Conservation (phyloP, 2,113 vertebrate genomes). For the Microcebus griseorufus region DNA sequence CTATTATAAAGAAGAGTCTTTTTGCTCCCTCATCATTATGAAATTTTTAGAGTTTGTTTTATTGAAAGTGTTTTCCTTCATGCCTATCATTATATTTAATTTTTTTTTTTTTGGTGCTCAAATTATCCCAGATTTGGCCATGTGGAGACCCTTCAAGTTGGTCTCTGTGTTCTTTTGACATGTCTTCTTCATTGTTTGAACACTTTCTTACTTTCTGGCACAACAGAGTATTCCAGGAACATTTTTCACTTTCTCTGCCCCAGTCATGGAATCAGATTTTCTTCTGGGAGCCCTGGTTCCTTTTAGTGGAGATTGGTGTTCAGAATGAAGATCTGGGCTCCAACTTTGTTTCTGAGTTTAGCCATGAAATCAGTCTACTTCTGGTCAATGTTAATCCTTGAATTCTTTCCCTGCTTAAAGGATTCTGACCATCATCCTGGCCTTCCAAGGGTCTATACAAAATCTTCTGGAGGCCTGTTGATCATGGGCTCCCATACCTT, state of each 20-base stretch:
- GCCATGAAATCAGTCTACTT: neutral
- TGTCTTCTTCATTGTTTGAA: neutral
- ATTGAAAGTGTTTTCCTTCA: neutral
- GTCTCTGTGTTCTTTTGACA: neutral
- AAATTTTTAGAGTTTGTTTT: neutral
- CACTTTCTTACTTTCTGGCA: neutral
- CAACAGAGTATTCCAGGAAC: neutral
- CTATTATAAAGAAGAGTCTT: neutral
- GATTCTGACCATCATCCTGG: too few relatives aligned
- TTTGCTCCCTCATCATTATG: neutral
- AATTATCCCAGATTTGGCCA: neutral
- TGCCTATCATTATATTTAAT: neutral
- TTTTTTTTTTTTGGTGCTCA: neutral
- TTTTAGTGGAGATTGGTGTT: neutral
- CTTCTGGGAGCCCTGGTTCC: neutral
- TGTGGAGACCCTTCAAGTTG: neutral
- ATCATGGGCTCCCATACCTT: neutral
- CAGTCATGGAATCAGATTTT: neutral
- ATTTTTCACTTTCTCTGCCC: neutral
- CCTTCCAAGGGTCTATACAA: neutral
- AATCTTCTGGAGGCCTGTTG: neutral
- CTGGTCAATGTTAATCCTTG: neutral
- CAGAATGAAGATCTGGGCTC: neutral
- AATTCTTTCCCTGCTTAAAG: neutral
- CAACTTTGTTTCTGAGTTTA: neutral